These are phyloP conservation scores for Xiphorhynchus erythropygius DNA, from an alignment of 2,797 vertebrate genomes.

Conservation along the genomic window DNA sequence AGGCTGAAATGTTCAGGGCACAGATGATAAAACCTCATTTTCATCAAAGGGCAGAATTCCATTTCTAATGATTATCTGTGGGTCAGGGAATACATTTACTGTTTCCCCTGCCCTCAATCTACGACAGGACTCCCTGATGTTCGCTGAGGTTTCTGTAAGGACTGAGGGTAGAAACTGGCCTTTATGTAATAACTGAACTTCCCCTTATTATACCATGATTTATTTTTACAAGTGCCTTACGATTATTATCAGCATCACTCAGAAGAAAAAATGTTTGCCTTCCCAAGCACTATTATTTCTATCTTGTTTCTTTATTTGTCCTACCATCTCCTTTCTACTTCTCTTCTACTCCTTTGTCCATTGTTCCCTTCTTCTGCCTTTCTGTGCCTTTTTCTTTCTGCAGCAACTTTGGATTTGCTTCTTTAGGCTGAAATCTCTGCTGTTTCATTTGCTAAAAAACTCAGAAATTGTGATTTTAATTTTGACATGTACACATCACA, in stretches of 20 bases:
- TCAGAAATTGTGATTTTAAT: not conserved
- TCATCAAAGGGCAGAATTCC: conserved; percentile 50
- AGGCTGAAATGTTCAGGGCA: conserved; percentile 38
- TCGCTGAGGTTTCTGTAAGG: not conserved
- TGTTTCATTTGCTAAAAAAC: not conserved
- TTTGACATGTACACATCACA: not conserved
- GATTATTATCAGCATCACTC: conserved; percentile 26
- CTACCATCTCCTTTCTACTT: not conserved
- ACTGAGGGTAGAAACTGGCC: not conserved
- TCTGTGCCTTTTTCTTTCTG: not conserved
- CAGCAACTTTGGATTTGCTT: not conserved
- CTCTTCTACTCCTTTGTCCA: not conserved
- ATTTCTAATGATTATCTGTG: conserved; percentile 61
- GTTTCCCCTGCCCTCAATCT: not conserved
- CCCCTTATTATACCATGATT: conserved; percentile 12
- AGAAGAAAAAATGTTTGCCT: conserved; percentile 33
- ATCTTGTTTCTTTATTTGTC: not conserved
- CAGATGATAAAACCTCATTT: conserved; percentile 60
- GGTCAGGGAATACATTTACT: conserved; percentile 55
- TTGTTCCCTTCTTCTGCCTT: not conserved
- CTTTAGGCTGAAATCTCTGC: not conserved
- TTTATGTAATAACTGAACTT: not conserved
- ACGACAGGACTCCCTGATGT: not conserved
- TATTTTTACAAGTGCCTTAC: conserved; percentile 39
- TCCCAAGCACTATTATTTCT: not conserved